A percentile compares a stretch with the other conserved stretches of the same genome.
Conservation (phyloP, 1,140 invertebrate species). For the Dendrolimus kikuchii region DNA sequence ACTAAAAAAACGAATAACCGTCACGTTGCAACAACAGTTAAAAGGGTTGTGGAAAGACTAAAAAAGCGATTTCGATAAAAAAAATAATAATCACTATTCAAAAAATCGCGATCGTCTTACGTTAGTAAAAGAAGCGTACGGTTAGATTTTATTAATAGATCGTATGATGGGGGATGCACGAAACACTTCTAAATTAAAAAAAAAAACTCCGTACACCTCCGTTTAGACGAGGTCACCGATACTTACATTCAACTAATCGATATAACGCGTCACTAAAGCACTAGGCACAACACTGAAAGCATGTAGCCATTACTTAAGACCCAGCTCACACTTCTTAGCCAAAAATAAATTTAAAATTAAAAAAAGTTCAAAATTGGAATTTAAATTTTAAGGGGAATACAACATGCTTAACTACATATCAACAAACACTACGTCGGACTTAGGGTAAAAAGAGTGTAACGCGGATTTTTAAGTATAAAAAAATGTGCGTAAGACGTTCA, state of each 20-base stretch:
- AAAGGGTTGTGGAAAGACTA: constrained; percentile 69
- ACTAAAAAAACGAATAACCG: constrained; percentile 26
- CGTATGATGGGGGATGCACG: constrained; percentile 61
- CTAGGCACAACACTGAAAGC: constrained; percentile 63
- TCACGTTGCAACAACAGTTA: constrained; percentile 55
- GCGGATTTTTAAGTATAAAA: constrained; percentile 1
- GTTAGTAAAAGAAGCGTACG: constrained; percentile 65
- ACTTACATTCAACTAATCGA: constrained; percentile 30
- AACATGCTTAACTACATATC: constrained; percentile 44
- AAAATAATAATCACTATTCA: constrained; percentile 9
- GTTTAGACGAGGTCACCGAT: constrained; percentile 8
- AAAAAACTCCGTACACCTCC: constrained; percentile 35
- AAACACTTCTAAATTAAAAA: constrained; percentile 12
- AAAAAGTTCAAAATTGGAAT: constrained; percentile 29
- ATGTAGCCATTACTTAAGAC: constrained; percentile 33
- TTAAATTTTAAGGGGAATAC: constrained; percentile 34
- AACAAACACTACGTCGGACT: constrained; percentile 3
- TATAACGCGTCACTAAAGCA: constrained; percentile 17
- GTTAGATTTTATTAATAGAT: constrained; percentile 42
- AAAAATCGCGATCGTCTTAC: constrained; percentile 38
- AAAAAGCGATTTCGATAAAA: constrained; percentile 29
- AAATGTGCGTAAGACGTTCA: constrained; percentile 1
- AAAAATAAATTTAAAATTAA: constrained; percentile 26
- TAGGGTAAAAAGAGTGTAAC: constrained; percentile 9
- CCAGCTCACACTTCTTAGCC: constrained; percentile 23